Base-by-base conservation (phyloP, 2,888 invertebrate species). In the Caenorhabditis sinica region DNA sequence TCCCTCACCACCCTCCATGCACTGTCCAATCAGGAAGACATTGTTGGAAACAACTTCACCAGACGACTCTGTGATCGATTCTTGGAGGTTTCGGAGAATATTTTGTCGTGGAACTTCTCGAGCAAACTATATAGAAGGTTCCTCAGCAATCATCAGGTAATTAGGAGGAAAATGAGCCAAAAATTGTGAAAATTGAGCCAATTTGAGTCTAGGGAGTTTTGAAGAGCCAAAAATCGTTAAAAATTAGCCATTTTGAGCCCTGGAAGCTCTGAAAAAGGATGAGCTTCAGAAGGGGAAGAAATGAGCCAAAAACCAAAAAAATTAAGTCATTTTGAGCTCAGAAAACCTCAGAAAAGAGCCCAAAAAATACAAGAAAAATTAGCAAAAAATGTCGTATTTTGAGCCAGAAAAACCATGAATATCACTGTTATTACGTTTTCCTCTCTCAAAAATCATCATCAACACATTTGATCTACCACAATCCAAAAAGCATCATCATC, bases 91-190 rank as follows among this genome's bases (percentile, higher is more conserved):
- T 95, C 95, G 0, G 96, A 96, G 93, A 95, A 95, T 83, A 95
- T 96, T 77, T 94, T 97, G 65, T 95, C 95, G 60, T 97, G 97
- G 97, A 95, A 95, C 89, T 96, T 96, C 93, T 86, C 89, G 56
- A 63, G 87, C 68, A 63, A 89, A 76, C 61, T 86, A 25, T 85
- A 89, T 72, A 87, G 86, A 33, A 53, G 88, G 20, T 85, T 89
- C 11, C 86, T 90, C 63, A 87, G 90, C 89, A 92, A 93, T 93
- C 92, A 86, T 51, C 86, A 88, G 77, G 86, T 87, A 28, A 66
- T 15, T 13, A 11, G 6, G 40, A 40, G n/a, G 20, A 51, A 51
- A 51, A n/a, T 9, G 33, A 28, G n/a, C 30, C 20, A 71, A 40
- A 71, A 43, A 23, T 17, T 23, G 2, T 36, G 33, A 36, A 69